A percentile compares a stretch with the other conserved stretches of the same genome.
These are phyloP conservation scores for Holacanthella duospinosa DNA, from an alignment of 2,888 invertebrate genomes.

Conservation along the genomic window DNA sequence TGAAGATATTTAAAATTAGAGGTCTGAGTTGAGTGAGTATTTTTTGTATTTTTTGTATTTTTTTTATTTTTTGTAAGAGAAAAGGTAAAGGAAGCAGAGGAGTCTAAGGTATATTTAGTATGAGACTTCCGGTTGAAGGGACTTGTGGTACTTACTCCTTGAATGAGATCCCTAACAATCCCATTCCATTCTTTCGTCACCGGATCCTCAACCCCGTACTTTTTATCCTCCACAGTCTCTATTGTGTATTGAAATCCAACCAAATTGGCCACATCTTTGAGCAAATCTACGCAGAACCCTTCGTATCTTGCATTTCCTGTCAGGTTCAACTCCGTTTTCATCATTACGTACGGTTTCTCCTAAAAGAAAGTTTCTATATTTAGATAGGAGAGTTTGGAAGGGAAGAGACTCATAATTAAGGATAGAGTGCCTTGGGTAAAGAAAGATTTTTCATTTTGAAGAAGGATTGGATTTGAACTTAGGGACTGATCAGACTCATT, in stretches of 20 bases:
- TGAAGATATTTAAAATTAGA: no score
- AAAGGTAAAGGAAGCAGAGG: no score
- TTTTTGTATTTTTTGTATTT: no score
- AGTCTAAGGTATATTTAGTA: no score
- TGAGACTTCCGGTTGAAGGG: no score
- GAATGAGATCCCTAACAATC: conserved; percentile 70
- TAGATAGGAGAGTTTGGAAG: background rate
- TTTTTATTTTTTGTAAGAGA: no score
- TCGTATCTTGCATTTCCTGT: conserved; percentile 79
- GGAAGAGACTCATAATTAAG: background rate
- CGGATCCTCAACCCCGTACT: conserved; percentile 81
- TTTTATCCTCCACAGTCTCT: conserved; percentile 70
- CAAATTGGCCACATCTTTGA: conserved; percentile 68
- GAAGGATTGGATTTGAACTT: background rate
- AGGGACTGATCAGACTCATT: background rate
- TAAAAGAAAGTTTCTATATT: conserved; percentile 41
- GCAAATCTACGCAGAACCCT: conserved; percentile 82
- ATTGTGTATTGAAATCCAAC: conserved; percentile 82
- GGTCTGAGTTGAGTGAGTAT: no score
- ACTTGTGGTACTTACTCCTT: conserved; percentile 35
- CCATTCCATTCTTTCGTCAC: conserved; percentile 84
- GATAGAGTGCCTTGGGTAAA: background rate
- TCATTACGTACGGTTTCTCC: conserved; percentile 88
- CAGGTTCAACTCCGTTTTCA: conserved; percentile 68
- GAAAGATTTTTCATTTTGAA: background rate